phyloP scores from a whole-genome alignment of 2,113 vertebrate genomes.

The Charina bottae region DNA sequence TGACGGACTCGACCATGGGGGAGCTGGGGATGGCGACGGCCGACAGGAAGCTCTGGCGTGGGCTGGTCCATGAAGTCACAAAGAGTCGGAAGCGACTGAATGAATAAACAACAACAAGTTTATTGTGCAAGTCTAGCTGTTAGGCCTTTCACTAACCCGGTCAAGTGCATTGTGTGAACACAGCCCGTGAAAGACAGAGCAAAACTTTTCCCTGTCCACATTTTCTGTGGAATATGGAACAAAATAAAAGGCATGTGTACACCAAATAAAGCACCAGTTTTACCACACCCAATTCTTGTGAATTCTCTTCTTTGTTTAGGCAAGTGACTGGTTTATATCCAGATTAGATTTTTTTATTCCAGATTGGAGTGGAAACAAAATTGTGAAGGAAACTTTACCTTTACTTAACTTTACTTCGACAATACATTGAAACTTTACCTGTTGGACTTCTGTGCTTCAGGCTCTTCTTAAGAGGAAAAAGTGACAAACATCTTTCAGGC shows the following conservation, averaged over 20 bases:
- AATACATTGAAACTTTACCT: background rate
- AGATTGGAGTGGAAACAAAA: background rate
- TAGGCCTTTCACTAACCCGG: background rate
- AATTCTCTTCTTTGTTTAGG: background rate
- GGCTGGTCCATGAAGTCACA: no score
- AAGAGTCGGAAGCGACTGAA: no score
- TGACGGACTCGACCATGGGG: no score
- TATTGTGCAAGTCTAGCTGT: background rate
- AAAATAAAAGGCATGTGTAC: background rate
- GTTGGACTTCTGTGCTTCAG: background rate
- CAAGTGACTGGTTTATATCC: background rate
- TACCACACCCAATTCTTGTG: background rate
- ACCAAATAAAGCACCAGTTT: background rate
- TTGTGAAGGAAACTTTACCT: background rate
- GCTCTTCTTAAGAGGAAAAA: background rate
- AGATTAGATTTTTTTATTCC: background rate
- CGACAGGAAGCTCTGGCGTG: no score
- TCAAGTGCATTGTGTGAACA: background rate
- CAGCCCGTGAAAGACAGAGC: background rate
- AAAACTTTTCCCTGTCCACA: background rate
- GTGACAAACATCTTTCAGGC: background rate
- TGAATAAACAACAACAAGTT: no score
- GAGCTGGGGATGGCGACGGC: no score
- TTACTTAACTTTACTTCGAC: no score
- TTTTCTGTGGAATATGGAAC: background rate